Percentiles rank a stretch among this genome's conserved stretches.
These are phyloP conservation scores for Hassar affinis DNA, from an alignment of 2,113 vertebrate genomes.

Conservation along the genomic window DNA sequence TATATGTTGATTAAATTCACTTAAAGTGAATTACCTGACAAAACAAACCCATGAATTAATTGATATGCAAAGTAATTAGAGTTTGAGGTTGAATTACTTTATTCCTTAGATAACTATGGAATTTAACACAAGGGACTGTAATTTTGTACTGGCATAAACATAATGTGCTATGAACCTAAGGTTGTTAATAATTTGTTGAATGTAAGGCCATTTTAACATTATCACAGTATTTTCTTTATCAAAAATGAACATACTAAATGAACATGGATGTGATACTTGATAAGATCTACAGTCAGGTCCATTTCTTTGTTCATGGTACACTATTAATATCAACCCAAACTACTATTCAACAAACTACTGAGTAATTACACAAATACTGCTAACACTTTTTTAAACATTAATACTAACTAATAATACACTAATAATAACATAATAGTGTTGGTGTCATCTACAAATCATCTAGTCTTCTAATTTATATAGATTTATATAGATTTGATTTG, in stretches of 20 bases:
- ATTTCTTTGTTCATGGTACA: background rate
- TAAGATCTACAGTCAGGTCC: background rate
- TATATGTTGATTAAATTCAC: background rate
- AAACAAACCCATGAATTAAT: background rate
- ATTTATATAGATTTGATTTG: background rate
- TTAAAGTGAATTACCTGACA: background rate
- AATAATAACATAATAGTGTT: no score
- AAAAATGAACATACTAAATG: background rate
- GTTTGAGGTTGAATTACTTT: background rate
- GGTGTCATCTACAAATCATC: no score
- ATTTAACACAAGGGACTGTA: background rate
- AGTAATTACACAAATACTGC: background rate
- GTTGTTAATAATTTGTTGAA: background rate
- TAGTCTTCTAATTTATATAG: background rate
- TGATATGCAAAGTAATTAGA: conserved; percentile 1
- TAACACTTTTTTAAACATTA: no score
- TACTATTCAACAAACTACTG: background rate
- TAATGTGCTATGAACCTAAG: background rate
- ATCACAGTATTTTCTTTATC: background rate
- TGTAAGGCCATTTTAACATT: background rate
- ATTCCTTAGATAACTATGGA: background rate
- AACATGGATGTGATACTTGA: background rate
- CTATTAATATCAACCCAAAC: background rate
- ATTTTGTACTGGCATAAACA: background rate
- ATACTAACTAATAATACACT: no score